A percentile compares a stretch with the other conserved stretches of the same genome.
Conservation (phyloP, 1,140 invertebrate genomes). For the Euwallacea fornicatus region DNA sequence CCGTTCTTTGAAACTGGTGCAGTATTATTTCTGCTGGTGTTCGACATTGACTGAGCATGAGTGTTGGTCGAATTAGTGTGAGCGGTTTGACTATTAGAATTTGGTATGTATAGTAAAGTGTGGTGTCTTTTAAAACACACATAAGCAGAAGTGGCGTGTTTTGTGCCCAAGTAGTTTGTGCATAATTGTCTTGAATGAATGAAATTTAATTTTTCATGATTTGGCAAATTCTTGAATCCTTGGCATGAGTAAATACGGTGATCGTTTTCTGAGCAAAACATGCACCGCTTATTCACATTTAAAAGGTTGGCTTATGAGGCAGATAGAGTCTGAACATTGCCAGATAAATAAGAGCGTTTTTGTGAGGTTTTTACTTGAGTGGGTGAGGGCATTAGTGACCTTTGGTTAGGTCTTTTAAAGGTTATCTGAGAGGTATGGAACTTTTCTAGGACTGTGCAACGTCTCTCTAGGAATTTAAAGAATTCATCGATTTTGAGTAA, state of each 20-base stretch:
- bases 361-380: background rate
- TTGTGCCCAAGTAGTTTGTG: constrained; percentile 8
- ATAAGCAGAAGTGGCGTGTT: constrained; percentile 1
- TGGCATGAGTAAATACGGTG: constrained; percentile 13
- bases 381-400: constrained; percentile 3
- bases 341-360: background rate
- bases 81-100: too few relatives aligned
- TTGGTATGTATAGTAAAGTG: background rate
- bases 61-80: background rate
- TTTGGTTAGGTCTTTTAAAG: background rate
- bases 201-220: constrained; percentile 7
- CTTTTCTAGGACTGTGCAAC: constrained; percentile 1
- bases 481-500: background rate
- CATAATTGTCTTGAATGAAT: background rate
- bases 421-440: background rate
- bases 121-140: constrained; percentile 8
- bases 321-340: background rate
- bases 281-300: too few relatives aligned
- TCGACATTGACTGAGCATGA: background rate
- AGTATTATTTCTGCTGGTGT: background rate
- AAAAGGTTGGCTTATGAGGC: too few relatives aligned
- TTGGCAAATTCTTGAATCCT: constrained; percentile 6
- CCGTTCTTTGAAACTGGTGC: background rate
- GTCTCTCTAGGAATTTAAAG: constrained; percentile 2
- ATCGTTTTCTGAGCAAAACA: constrained; percentile 1